Evolutionary conservation across 2,888 invertebrate genomes (phyloP), one percentile per base, ranked within the genome.

Genomic region (Ditula angustiorana): DNA sequence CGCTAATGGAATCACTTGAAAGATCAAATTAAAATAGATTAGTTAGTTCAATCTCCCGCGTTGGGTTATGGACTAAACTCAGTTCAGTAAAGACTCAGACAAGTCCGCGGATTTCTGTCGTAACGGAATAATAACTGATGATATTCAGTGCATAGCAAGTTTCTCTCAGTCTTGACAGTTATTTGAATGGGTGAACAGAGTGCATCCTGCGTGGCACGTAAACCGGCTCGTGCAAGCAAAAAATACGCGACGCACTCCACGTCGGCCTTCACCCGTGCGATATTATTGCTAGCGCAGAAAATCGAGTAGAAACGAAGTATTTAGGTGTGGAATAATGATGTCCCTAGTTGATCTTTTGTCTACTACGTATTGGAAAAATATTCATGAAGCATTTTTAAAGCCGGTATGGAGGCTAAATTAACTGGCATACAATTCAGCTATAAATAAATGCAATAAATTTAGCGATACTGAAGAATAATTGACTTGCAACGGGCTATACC

Each of bases 231-330:
- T 11, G 26, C n/a, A 30, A 30, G 35, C 23, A 35, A 44, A 46
- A 50, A 53, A 19, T 52, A 52, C 53, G 49, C 46, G 46, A 35
- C 35, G 26, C 37, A 50, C 59, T 28, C 33, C 56, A 30, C 33
- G 26, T 19, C 24, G 62, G 57, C 62, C 62, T 62, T 62, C 56
- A 57, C 49, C 49, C 19, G 59, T 50, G 62, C 56, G 55, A 47
- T 61, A 61, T 57, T 50, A 50, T 41, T n/a, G 50, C 49, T 41
- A 50, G 53, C 57, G 19, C 41, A 41, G 19, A 37, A 61, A 23
- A 50, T 41, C 16, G 21, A 16, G 56, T 28, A 44, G n/a, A 21
- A 28, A 44, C 21, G 5, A 46, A 46, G 10, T 23, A 23, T 5
- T 5, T 24, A 5, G 23, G 46, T 11, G 23, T 23, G 19, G 19